Conservation (phyloP, 2,797 vertebrate genomes). For the Anguilla obscura region DNA sequence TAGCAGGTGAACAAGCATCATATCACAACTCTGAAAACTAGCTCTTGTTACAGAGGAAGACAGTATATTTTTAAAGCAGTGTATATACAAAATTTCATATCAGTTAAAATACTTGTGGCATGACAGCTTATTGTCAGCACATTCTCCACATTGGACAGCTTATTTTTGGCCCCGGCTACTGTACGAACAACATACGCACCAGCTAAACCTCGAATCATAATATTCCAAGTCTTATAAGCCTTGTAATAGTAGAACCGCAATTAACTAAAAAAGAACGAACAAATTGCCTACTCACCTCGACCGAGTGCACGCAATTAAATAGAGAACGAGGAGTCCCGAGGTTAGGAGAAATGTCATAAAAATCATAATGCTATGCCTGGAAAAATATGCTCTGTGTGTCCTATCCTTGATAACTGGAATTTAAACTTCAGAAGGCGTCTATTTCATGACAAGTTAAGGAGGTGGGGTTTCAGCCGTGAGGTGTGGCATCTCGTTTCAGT, state of each 20-base stretch:
- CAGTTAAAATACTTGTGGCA: background rate
- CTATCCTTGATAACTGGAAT: background rate
- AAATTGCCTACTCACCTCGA: slow-evolving; percentile 57
- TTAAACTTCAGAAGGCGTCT: background rate
- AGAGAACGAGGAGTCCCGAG: slow-evolving; percentile 52
- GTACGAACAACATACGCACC: background rate
- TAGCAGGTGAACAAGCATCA: background rate
- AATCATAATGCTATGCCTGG: slow-evolving; percentile 56
- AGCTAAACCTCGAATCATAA: background rate
- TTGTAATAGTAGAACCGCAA: background rate
- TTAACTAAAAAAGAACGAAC: background rate
- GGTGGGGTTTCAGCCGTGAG: background rate
- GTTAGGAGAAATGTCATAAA: slow-evolving; percentile 58
- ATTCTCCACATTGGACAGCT: background rate
- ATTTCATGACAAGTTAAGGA: background rate
- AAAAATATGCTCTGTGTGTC: background rate
- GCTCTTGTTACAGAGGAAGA: background rate
- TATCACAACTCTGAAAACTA: background rate
- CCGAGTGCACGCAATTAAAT: slow-evolving; percentile 54
- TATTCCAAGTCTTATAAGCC: background rate
- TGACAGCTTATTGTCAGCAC: background rate
- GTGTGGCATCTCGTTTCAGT: background rate
- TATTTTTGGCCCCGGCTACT: background rate
- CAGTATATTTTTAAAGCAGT: background rate
- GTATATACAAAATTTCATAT: background rate